Evolutionary conservation across 2,888 invertebrate species (phyloP), one percentile per base, ranked within the genome.

Genomic region (Trilocha varians): DNA sequence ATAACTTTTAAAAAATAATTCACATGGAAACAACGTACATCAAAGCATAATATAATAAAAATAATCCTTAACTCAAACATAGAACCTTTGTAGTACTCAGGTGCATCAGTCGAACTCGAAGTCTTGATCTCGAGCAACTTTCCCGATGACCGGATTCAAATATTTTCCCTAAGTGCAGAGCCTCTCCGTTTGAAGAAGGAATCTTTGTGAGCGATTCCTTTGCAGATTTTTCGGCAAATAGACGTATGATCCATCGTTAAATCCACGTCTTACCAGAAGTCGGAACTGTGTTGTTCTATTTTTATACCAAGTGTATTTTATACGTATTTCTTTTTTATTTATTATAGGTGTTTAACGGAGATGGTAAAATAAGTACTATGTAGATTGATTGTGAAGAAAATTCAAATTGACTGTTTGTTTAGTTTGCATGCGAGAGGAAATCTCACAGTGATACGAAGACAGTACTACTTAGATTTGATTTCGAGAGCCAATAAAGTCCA

Each of bases 161-260:
- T 73, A 76, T 77, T 77, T 77, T 68, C 64, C 60, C 67, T 69
- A 65, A 74, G 67, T 65, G 64, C 59, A 65, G 62, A 68, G 65
- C 60, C 61, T 47, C 61, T 55, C 60, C 68, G 63, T 75, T 70
- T 70, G 69, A 69, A 58, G 59, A 58, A 65, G 52, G 52, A 46
- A 58, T 62, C 55, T 67, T 62, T 60, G 55, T 55, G 53, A 44
- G 41, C 50, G 48, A 55, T 50, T 60, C 56, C 65, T 63, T 62
- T 48, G 46, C 50, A 48, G 53, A 61, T 63, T 70, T 71, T 67
- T 59, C 49, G 53, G 57, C 57, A 56, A 62, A 57, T 56, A 49
- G 46, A 59, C 55, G 54, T 48, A 50, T 59, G 53, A 65, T 59
- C 50, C 50, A 39, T 50, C 52, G 49, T 48, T 55, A 51, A 53